These are phyloP conservation scores for Syngnathus floridae DNA, from an alignment of 2,113 vertebrate genomes.

Conservation along the genomic window DNA sequence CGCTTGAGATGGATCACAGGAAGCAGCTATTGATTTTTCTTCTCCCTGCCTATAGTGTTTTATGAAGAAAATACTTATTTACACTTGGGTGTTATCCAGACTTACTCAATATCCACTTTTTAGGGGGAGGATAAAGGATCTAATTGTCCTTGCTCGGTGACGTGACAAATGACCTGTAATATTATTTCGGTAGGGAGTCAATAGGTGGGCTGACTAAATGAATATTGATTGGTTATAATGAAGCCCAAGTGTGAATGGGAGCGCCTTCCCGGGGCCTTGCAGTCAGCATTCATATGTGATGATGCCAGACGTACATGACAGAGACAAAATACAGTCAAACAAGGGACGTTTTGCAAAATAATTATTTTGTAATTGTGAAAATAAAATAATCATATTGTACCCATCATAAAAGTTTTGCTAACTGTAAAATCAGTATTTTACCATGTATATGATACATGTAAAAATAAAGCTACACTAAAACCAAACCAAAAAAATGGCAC, in stretches of 20 bases:
- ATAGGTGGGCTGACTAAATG: slow-evolving; percentile 94
- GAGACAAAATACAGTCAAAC: slow-evolving; percentile 17
- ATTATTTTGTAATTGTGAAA: background rate
- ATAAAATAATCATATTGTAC: background rate
- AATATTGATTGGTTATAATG: slow-evolving; percentile 99
- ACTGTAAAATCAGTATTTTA: background rate
- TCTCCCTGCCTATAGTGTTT: slow-evolving; percentile 72
- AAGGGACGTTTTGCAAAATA: background rate
- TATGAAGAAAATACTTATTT: slow-evolving; percentile 95
- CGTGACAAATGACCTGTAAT: slow-evolving; percentile 96
- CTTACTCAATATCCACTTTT: slow-evolving; percentile 37
- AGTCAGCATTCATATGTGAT: slow-evolving; percentile 64
- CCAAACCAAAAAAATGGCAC: no score
- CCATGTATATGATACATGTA: background rate
- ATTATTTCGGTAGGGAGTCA: slow-evolving; percentile 98
- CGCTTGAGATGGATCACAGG: slow-evolving; percentile 93
- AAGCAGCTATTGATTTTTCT: slow-evolving; percentile 98
- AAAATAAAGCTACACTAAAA: background rate
- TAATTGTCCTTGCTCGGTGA: slow-evolving; percentile 86
- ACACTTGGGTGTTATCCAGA: slow-evolving; percentile 87
- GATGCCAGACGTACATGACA: slow-evolving; percentile 27
- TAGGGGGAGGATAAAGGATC: slow-evolving; percentile 65
- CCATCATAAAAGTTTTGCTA: background rate
- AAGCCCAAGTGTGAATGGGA: slow-evolving; percentile 90
- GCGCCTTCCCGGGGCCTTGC: slow-evolving; percentile 74